phyloP scores from a whole-genome alignment of 2,113 vertebrate genomes.

The Catagonus wagneri region DNA sequence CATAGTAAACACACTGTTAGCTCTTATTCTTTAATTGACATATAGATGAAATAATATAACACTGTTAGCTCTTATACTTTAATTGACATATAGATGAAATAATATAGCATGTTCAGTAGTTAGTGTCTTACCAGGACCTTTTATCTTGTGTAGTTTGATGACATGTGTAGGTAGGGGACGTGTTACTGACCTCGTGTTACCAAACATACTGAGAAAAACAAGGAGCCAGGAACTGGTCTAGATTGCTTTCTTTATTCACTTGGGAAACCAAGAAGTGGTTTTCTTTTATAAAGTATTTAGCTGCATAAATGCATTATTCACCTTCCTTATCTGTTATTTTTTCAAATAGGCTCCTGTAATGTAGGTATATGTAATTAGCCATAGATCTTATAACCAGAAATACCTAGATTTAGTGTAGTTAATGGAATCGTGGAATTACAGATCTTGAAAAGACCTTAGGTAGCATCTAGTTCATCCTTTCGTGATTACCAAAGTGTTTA shows the following conservation, averaged over 20 bases:
- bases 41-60: background rate
- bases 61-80: background rate
- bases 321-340: background rate
- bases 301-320: background rate
- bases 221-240: background rate
- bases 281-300: slow-evolving; percentile 23
- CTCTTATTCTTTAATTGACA: background rate
- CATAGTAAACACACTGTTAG: background rate
- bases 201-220: background rate
- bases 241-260: background rate
- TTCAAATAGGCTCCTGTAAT: background rate
- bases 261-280: background rate
- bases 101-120: background rate
- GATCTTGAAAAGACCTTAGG: background rate
- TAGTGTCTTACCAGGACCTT: background rate
- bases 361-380: background rate
- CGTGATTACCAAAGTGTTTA: background rate
- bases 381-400: background rate
- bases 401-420: background rate
- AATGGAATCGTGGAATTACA: background rate
- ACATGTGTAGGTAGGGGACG: background rate
- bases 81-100: background rate
- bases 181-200: background rate
- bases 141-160: background rate
- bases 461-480: background rate